Base-by-base conservation (phyloP, 2,797 vertebrate species). In the Neosalanx taihuensis region DNA sequence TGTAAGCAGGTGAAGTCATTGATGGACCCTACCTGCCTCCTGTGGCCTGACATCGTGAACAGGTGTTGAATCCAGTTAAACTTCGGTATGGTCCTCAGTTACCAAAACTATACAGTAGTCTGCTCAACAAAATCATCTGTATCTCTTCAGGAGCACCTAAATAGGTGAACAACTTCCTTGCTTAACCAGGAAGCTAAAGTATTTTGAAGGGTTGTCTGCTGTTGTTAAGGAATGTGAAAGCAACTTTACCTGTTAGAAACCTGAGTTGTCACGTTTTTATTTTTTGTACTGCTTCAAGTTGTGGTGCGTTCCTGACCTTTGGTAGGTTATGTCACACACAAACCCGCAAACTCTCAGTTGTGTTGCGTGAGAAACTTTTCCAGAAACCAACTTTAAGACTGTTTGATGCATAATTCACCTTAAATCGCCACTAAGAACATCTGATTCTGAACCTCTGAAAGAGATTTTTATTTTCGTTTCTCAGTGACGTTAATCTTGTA, bases 191-290 rank as follows among this genome's bases (percentile, higher is more conserved):
- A 69, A 76, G 79, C 51, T 79, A 70, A 74, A 6, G 7, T 74
- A 64, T 76, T 72, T 79, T 67, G 18, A n/a, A 17, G 18, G 2
- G 51, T n/a, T 1, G 3, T 56, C 4, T 56, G 17, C 51, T 56
- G 51, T 2, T 18, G 72, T 76, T 71, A 0, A 83, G 85, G 89
- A 89, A 88, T 90, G 88, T 79, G 41, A 79, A 83, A 86, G 85
- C 81, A 75, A 88, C 84, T 86, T 80, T 85, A 92, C 90, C 89
- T 91, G 89, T 92, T 91, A 87, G 85, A 26, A 20, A 20, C 7
- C 31, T 83, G 37, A 61, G 78, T 13, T 73, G 73, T 76, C 75
- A 77, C 71, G 26, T 41, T 26, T 82, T 67, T 64, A 49, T 76
- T 63, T 6, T 41, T 31, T 29, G 57, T 60, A 69, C 67, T 20